phyloP scores from a whole-genome alignment of 1,140 invertebrate genomes.

The Ridgeia piscesae region DNA sequence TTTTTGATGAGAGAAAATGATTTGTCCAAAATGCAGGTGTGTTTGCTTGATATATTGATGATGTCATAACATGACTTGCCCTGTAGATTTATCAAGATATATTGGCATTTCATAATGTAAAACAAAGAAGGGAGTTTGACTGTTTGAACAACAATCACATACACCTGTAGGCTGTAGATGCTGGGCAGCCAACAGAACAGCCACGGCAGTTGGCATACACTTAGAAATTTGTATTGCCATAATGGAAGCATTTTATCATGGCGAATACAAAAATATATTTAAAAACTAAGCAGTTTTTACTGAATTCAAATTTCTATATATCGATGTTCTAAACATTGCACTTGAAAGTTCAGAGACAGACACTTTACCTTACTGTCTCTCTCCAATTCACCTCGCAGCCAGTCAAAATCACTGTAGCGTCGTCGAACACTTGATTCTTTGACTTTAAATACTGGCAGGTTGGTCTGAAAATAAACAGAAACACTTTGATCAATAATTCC shows the following conservation, averaged over 20 bases:
- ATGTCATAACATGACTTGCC: not conserved
- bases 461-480: slow-evolving; percentile 79
- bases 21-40: not conserved
- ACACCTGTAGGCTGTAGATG: no score
- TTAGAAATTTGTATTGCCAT: no score
- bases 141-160: no score
- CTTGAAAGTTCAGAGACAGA: not conserved
- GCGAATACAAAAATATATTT: not conserved
- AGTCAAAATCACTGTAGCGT: slow-evolving; percentile 99
- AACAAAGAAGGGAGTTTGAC: no score
- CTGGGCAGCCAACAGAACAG: no score
- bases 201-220: no score
- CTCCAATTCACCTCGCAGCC: slow-evolving; percentile 97
- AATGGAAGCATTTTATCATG: not conserved
- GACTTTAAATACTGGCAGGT: slow-evolving; percentile 98
- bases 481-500: slow-evolving; percentile 14
- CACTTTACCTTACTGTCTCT: slow-evolving; percentile 91
- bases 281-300: no score
- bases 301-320: not conserved
- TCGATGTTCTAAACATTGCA: not conserved
- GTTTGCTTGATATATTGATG: not conserved
- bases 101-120: no score
- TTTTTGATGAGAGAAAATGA: not conserved
- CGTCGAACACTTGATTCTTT: slow-evolving; percentile 97
- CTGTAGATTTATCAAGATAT: no score